These are phyloP conservation scores for Stenolophus ochropezus DNA, from an alignment of 2,888 invertebrate species.

Conservation along the genomic window DNA sequence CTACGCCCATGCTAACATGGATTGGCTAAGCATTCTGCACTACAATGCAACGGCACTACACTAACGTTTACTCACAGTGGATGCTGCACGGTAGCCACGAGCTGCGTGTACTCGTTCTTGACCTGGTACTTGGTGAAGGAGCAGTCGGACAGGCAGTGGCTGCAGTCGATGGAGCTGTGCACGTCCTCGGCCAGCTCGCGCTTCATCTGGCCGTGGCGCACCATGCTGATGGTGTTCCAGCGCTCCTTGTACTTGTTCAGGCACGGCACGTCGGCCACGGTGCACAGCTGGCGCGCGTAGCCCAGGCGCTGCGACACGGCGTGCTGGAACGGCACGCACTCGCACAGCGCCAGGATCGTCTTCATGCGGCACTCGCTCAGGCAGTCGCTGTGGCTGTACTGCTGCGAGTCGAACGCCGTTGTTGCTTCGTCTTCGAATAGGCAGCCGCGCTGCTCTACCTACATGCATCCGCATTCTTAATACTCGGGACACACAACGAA, in stretches of 20 bases:
- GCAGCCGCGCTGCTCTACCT: slow-evolving; percentile 2
- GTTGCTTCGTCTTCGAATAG: background rate
- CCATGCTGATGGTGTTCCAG: slow-evolving; percentile 20
- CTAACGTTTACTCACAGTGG: slow-evolving; percentile 7
- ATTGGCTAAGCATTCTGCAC: too few relatives aligned
- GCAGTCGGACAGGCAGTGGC: slow-evolving; percentile 20
- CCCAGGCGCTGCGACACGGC: background rate
- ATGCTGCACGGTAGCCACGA: background rate
- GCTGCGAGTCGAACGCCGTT: slow-evolving; percentile 18
- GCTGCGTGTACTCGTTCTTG: slow-evolving; percentile 14
- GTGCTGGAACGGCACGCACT: slow-evolving; percentile 39
- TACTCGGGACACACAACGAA: too few relatives aligned
- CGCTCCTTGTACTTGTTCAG: slow-evolving; percentile 49
- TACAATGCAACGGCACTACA: too few relatives aligned
- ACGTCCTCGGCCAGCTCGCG: background rate
- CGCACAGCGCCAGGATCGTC: slow-evolving; percentile 37
- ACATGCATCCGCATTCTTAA: too few relatives aligned
- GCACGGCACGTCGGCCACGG: slow-evolving; percentile 15
- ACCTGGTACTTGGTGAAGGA: slow-evolving; percentile 25
- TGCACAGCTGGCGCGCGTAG: slow-evolving; percentile 8
- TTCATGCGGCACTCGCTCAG: slow-evolving; percentile 44
- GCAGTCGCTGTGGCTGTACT: slow-evolving; percentile 45
- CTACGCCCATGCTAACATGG: too few relatives aligned
- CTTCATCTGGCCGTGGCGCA: background rate
- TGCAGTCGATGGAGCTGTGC: slow-evolving; percentile 34